Conservation (phyloP, 1,140 invertebrate genomes). For the Atta texana region DNA sequence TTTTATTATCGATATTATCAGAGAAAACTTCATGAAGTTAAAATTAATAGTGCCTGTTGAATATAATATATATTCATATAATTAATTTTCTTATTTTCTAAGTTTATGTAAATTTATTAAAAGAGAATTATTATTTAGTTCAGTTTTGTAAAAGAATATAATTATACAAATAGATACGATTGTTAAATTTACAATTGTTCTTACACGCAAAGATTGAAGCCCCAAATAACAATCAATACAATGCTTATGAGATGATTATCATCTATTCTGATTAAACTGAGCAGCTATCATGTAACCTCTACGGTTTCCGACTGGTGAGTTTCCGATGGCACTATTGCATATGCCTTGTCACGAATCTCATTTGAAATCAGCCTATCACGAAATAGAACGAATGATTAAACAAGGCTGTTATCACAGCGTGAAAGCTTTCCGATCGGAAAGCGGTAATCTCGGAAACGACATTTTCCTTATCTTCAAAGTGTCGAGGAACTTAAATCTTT, state of each 20-base stretch:
- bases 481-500: background rate
- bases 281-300: conserved; percentile 11
- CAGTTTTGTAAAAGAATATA: background rate
- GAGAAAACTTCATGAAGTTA: conserved; percentile 23
- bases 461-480: background rate
- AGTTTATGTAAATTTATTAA: background rate
- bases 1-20: conserved; percentile 5
- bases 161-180: background rate
- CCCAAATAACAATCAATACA: background rate
- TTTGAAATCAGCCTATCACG: background rate
- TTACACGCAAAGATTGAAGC: background rate
- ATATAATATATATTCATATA: background rate
- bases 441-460: background rate
- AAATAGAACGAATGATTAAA: conserved; percentile 5
- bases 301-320: conserved; percentile 2
- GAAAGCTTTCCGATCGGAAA: background rate
- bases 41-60: background rate
- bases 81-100: background rate
- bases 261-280: conserved; percentile 7
- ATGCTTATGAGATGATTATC: background rate
- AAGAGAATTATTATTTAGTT: background rate
- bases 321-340: background rate
- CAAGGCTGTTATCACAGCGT: background rate
- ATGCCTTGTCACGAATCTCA: conserved; percentile 3
- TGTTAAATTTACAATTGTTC: background rate